Base-by-base conservation (phyloP, 2,797 vertebrate species). In the Pelochelys cantorii region DNA sequence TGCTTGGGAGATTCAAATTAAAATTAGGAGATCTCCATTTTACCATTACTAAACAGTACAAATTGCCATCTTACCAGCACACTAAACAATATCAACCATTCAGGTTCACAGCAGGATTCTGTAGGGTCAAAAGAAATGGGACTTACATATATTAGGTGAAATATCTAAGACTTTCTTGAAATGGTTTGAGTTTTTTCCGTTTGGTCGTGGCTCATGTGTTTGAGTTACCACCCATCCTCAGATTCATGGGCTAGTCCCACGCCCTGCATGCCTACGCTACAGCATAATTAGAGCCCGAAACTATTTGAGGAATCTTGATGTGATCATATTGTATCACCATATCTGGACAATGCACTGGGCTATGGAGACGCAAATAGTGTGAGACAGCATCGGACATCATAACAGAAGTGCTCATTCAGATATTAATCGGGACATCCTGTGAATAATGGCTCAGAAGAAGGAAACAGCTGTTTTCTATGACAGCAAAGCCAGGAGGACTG, bases 391-490 rank as follows among this genome's bases (percentile, higher is more conserved):
- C 13, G 23, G 37, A 14, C 71, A 75, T 27, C 74, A 48, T 48
- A 27, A 42, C 25, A 48, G 22, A 27, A 75, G 37, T 27, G 42
- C 74, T 75, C 42, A 48, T 25, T 75, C 42, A 75, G 74, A 75
- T 65, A 59, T 53, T 80, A 80, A 84, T 56, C 54, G 62, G 53
- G n/a, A 81, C 52, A 81, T 17, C 31, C 56, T 23, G 34, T 68
- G 42, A 79, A 71, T 15, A 71, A 68, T 48, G 71, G 68, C 82
- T 68, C 77, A 34, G 54, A 77, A 78, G 84, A 68, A 78, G 54
- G 56, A 68, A 92, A 57, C 79, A 88, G 86, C 71, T 82, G 83
- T 92, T 83, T 85, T 92, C 60, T 54, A 54, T 71, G 91, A 79
- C 79, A 88, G 82, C 65, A 18, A 65, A 52, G 68, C 83, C 79